Evolutionary conservation across 1,140 invertebrate genomes (phyloP).

Genomic region (Drosophila malerkotliana): DNA sequence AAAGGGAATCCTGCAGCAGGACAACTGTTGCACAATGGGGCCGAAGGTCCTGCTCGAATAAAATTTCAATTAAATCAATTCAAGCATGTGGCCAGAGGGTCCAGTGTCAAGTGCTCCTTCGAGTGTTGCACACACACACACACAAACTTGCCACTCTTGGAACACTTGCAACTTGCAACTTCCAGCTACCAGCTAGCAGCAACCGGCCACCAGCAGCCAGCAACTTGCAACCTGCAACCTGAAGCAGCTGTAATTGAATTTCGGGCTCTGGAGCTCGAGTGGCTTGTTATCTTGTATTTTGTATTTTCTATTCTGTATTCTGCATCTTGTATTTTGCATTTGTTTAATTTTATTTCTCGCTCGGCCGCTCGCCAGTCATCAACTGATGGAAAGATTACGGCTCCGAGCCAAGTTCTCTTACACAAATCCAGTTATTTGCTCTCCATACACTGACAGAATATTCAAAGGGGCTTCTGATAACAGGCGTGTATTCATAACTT

Average conservation of each 20-base stretch:
- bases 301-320: not conserved
- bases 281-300: conserved; percentile 50
- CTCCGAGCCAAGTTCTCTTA: conserved; percentile 16
- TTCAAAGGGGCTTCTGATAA: not conserved
- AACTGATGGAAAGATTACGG: conserved; percentile 65
- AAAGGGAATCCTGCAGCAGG: conserved; percentile 20
- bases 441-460: not conserved
- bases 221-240: conserved; percentile 39
- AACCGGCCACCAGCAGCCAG: conserved; percentile 15
- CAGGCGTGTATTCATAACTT: too few relatives aligned
- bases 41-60: conserved; percentile 29
- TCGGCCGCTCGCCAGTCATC: conserved; percentile 33
- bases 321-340: conserved; percentile 38
- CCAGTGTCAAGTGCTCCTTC: conserved; percentile 12
- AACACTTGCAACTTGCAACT: conserved; percentile 21
- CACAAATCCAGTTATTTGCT: conserved; percentile 20
- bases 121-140: conserved; percentile 1
- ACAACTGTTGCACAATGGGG: conserved; percentile 44
- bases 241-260: conserved; percentile 59
- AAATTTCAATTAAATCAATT: conserved; percentile 65
- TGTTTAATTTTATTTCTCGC: conserved; percentile 66
- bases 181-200: conserved; percentile 10
- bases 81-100: conserved; percentile 42
- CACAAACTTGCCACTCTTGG: not conserved
- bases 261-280: conserved; percentile 34